A percentile compares a stretch with the other conserved stretches of the same genome.
Conservation (phyloP, 2,888 invertebrate species). For the Mamestra brassicae region DNA sequence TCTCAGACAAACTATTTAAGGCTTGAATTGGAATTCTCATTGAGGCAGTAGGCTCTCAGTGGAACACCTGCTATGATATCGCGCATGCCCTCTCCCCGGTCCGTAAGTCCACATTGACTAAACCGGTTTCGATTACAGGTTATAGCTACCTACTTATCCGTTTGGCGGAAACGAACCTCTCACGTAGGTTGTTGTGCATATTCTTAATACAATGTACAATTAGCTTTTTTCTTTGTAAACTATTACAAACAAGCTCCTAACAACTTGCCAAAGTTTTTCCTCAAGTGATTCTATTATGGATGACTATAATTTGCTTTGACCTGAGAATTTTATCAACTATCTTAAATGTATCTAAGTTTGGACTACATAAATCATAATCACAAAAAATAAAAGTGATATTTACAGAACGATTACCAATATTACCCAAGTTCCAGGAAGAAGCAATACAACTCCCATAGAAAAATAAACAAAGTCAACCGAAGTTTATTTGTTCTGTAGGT, state of each 20-base stretch:
- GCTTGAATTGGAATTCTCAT: slow-evolving; percentile 87
- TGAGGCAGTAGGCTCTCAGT: slow-evolving; percentile 86
- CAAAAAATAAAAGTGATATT: slow-evolving; percentile 74
- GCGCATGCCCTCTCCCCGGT: slow-evolving; percentile 87
- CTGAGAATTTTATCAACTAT: slow-evolving; percentile 17
- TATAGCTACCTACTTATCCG: slow-evolving; percentile 88
- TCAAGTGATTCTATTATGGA: slow-evolving; percentile 15
- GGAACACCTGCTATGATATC: slow-evolving; percentile 90
- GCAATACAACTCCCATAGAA: slow-evolving; percentile 85
- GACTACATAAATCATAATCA: slow-evolving; percentile 61
- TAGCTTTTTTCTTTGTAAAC: slow-evolving; percentile 55
- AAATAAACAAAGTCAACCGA: slow-evolving; percentile 87
- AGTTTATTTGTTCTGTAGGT: slow-evolving; percentile 86
- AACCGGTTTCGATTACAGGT: slow-evolving; percentile 91
- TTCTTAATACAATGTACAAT: slow-evolving; percentile 70
- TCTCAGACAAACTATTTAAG: slow-evolving; percentile 83
- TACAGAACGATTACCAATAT: slow-evolving; percentile 85
- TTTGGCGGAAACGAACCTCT: slow-evolving; percentile 89
- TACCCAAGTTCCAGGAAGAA: slow-evolving; percentile 84
- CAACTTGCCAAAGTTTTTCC: slow-evolving; percentile 31
- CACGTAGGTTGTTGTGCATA: slow-evolving; percentile 82
- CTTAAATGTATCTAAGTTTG: slow-evolving; percentile 35
- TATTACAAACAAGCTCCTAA: slow-evolving; percentile 52
- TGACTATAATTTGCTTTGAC: slow-evolving; percentile 43
- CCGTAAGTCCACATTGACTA: slow-evolving; percentile 88